Evolutionary conservation across 2,797 vertebrate species (phyloP).

Genomic region (Myotis daubentonii): DNA sequence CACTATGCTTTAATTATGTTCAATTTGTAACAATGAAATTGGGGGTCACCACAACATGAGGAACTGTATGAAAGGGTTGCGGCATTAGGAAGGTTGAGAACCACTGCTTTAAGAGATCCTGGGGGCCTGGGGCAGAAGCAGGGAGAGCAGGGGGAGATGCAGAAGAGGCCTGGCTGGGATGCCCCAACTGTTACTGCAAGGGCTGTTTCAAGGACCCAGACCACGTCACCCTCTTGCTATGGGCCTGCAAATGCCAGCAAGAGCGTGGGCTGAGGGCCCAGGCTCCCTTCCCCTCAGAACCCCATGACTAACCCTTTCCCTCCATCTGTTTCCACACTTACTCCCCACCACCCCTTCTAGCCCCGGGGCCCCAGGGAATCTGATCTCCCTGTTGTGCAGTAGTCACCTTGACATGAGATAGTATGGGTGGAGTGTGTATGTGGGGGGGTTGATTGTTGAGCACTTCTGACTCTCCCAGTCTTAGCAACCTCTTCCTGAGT

Average conservation of each 20-base stretch:
- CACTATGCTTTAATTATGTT: too few relatives aligned
- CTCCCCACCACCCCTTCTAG: background rate
- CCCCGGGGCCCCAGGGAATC: background rate
- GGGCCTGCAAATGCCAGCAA: conserved; percentile 61
- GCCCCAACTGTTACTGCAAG: conserved; percentile 44
- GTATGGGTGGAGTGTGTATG: rapidly evolving
- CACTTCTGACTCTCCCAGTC: too few relatives aligned
- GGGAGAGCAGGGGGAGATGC: background rate
- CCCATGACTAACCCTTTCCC: conserved; percentile 66
- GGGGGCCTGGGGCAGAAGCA: background rate
- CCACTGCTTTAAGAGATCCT: background rate
- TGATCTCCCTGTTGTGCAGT: background rate
- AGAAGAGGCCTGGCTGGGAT: background rate
- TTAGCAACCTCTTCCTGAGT: background rate
- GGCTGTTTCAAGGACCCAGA: conserved; percentile 13
- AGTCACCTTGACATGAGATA: background rate
- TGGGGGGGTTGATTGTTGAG: background rate
- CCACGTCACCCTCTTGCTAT: conserved; percentile 60
- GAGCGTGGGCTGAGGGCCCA: conserved; percentile 59
- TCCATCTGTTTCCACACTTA: conserved; percentile 46
- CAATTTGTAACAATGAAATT: too few relatives aligned
- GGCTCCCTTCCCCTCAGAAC: conserved; percentile 16
- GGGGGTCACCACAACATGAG: too few relatives aligned
- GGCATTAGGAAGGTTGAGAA: too few relatives aligned
- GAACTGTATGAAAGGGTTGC: too few relatives aligned